Percentiles rank a stretch among this genome's conserved stretches.
phyloP scores from a whole-genome alignment of 2,888 invertebrate genomes.

The Cryptophagus acutangulus region DNA sequence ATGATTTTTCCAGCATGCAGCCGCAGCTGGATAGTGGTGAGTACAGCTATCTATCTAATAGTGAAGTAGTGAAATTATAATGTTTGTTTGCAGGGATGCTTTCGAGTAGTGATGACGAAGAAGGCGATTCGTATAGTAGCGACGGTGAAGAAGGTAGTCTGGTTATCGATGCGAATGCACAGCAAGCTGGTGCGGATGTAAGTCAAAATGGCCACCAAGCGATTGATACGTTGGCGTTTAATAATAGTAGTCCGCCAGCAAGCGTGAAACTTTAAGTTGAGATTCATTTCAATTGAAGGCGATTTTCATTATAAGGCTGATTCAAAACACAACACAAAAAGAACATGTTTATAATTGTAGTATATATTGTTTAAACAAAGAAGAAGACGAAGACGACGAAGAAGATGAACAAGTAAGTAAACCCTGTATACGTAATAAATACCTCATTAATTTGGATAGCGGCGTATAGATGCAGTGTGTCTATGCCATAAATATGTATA shows the following conservation, averaged over 20 bases:
- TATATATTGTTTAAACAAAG: not conserved
- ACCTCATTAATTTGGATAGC: constrained; percentile 48
- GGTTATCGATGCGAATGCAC: constrained; percentile 44
- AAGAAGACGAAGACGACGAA: no score
- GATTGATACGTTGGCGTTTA: constrained; percentile 30
- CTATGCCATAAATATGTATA: constrained; percentile 8
- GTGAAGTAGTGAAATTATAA: not conserved
- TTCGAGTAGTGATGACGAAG: constrained; percentile 60
- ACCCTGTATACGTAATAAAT: constrained; percentile 62
- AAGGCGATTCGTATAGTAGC: constrained; percentile 56
- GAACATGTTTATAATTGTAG: not conserved
- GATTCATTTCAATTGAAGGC: no score
- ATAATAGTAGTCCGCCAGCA: no score
- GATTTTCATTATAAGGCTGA: constrained; percentile 38
- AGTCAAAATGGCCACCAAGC: constrained; percentile 42
- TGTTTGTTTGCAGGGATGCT: constrained; percentile 50
- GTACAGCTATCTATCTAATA: constrained; percentile 11
- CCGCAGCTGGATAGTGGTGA: constrained; percentile 59
- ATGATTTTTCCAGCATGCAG: constrained; percentile 58
- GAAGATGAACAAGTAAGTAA: no score
- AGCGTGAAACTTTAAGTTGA: no score
- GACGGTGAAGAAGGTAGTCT: constrained; percentile 53
- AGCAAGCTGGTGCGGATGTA: constrained; percentile 34
- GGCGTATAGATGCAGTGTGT: no score
- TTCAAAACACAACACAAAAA: constrained; percentile 19